Percentiles rank a stretch among this genome's conserved stretches.
Conservation (phyloP, 2,113 vertebrate genomes). For the Stictonetta naevosa region DNA sequence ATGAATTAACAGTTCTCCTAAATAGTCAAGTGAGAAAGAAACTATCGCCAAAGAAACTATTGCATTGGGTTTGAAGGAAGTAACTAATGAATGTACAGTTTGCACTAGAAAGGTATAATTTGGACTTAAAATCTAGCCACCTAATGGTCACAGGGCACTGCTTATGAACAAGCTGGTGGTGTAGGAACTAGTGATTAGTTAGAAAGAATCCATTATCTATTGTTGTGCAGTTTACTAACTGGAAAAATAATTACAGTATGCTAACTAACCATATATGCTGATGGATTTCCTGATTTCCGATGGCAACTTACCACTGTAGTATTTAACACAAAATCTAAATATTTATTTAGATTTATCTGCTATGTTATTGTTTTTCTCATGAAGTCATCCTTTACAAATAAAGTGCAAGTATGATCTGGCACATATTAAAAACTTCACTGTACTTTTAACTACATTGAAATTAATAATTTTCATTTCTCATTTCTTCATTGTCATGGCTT, state of each 20-base stretch:
- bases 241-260: background rate
- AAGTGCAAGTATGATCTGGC: background rate
- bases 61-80: background rate
- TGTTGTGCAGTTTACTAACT: background rate
- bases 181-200: background rate
- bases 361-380: background rate
- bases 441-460: background rate
- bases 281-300: background rate
- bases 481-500: background rate
- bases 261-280: background rate
- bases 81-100: background rate
- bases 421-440: rapidly evolving
- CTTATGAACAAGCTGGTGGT: background rate
- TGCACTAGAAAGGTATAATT: background rate
- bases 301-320: background rate
- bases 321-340: background rate
- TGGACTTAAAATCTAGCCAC: background rate
- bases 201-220: background rate
- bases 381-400: background rate
- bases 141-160: background rate
- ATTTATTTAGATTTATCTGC: background rate
- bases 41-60: background rate
- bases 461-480: background rate
- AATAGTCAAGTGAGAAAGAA: conserved; percentile 20
- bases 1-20: conserved; percentile 25